Base-by-base conservation (phyloP, 1,140 invertebrate species). In the Bombus confusus region DNA sequence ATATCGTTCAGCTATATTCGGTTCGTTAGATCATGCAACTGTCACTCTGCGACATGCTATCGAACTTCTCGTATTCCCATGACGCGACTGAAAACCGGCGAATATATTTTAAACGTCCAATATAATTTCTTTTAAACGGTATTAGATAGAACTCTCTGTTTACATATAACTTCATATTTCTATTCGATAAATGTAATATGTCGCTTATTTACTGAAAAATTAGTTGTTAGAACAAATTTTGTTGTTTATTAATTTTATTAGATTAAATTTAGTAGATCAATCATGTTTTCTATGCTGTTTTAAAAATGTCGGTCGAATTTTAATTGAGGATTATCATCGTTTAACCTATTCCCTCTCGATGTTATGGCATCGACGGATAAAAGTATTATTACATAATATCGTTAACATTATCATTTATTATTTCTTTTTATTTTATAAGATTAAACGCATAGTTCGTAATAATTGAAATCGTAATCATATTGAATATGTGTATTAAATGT, bases 21-120 rank as follows among this genome's bases (percentile, higher is more conserved):
- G 90, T 91, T 90, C 87, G 90, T 80, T 85, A 86, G 89, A 91
- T 91, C 88, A 89, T 91, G 89, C 89, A 87, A 90, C 90, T 91
- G 89, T 91, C 85, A 91, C 80, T 91, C 73, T 83, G 85, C 84
- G 85, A 87, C 85, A 87, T 82, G 85, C 86, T 89, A 90, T 90
- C 89, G 82, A 89, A 87, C 87, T 89, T 89, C 85, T 89, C 88
- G 72, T 86, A 71, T 87, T 86, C 76, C 80, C 88, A 83, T 85
- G 52, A 75, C 80, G 76, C 62, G 66, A 64, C 59, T 80, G 69
- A 75, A 57, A 88, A 72, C n/a, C 59, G 71, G 31, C 71, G 41
- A 89, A 83, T 73, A 74, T 85, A 74, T 85, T 80, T 85, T 73
- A 75, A 68, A 81, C 62, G 22, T 72, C 47, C 22, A n/a, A 73